Evolutionary conservation across 1,140 invertebrate species (phyloP).

Genomic region (Drosophila oshimai): DNA sequence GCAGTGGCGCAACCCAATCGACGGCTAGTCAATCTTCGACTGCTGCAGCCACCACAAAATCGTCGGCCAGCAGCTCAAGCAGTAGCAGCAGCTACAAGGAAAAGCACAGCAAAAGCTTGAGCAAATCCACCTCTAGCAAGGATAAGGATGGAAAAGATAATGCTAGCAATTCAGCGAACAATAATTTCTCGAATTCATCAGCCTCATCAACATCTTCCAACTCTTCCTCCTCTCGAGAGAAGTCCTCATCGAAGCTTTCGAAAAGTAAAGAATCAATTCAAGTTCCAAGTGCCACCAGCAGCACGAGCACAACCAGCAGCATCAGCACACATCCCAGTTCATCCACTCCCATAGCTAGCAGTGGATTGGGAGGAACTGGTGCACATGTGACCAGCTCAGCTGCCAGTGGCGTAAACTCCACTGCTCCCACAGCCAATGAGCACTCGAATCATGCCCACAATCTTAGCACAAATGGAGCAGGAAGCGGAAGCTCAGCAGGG

Average conservation of each 20-base stretch:
- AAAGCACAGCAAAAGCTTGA: constrained; percentile 74
- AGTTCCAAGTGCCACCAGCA: constrained; percentile 35
- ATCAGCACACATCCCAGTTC: constrained; percentile 13
- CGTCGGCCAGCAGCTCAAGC: constrained; percentile 32
- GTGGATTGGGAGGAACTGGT: constrained; percentile 4
- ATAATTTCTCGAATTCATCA: constrained; percentile 61
- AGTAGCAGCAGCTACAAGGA: constrained; percentile 68
- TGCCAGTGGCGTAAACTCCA: background rate
- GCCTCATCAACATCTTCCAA: constrained; percentile 61
- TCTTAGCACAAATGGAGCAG: constrained; percentile 34
- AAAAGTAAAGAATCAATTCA: constrained; percentile 69
- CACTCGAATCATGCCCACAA: constrained; percentile 68
- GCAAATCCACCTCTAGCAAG: constrained; percentile 72
- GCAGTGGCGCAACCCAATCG: constrained; percentile 3
- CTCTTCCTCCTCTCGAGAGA: constrained; percentile 69
- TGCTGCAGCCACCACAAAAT: constrained; percentile 9
- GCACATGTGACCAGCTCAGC: constrained; percentile 48
- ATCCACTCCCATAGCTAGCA: constrained; percentile 8
- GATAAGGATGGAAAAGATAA: constrained; percentile 74
- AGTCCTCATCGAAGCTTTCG: constrained; percentile 74
- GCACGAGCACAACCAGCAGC: constrained; percentile 34
- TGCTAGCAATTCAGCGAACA: constrained; percentile 30
- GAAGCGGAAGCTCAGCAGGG: background rate
- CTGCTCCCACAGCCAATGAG: constrained; percentile 16
- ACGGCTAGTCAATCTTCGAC: background rate